Conservation (phyloP, 2,888 invertebrate genomes). For the Tipula unca region DNA sequence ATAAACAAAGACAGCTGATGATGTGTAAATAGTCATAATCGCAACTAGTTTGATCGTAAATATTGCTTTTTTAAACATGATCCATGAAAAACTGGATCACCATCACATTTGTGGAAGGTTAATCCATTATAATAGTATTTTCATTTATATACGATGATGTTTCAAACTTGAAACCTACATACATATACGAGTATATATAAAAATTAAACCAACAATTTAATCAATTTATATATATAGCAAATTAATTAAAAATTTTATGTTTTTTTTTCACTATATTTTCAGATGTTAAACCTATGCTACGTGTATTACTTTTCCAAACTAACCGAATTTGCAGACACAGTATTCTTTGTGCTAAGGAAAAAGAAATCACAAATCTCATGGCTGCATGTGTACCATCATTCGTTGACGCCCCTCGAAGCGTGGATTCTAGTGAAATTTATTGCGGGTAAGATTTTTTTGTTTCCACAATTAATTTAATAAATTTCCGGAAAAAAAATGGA, state of each 20-base stretch:
- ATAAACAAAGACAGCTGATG: too few relatives aligned
- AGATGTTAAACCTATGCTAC: constrained; percentile 55
- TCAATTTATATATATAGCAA: background rate
- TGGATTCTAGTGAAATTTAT: constrained; percentile 88
- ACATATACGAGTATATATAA: too few relatives aligned
- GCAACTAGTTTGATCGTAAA: too few relatives aligned
- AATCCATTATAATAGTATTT: background rate
- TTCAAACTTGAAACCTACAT: background rate
- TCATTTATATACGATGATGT: background rate
- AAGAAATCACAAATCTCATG: constrained; percentile 83
- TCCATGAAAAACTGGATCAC: background rate
- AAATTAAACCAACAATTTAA: background rate
- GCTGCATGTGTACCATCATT: constrained; percentile 89
- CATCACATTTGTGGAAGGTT: background rate
- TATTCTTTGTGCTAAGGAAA: constrained; percentile 89
- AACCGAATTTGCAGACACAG: constrained; percentile 82
- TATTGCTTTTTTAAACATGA: too few relatives aligned
- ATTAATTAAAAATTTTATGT: background rate
- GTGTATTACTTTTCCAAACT: constrained; percentile 84
- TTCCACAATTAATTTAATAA: background rate
- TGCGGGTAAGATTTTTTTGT: constrained; percentile 53
- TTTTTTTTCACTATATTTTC: constrained; percentile 24
- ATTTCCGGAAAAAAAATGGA: too few relatives aligned
- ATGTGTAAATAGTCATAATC: too few relatives aligned
- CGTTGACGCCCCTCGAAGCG: constrained; percentile 85